Conservation (phyloP, 2,888 invertebrate genomes). For the Liopterus haemorrhoidalis region DNA sequence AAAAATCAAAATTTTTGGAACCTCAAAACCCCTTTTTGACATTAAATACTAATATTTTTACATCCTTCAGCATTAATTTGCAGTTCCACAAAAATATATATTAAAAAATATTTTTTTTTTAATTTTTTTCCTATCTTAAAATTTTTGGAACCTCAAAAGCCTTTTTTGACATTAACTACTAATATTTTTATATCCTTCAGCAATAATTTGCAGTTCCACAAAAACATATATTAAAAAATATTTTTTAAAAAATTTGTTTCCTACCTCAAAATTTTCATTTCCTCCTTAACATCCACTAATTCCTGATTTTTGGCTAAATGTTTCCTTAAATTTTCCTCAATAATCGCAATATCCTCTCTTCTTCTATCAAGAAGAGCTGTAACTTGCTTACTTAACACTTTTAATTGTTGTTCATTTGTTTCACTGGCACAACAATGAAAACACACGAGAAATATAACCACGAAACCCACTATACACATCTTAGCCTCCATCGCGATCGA, state of each 20-base stretch:
- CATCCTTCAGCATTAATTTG: constrained; percentile 12
- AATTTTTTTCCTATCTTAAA: no score
- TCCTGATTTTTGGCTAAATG: constrained; percentile 51
- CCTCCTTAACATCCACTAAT: constrained; percentile 47
- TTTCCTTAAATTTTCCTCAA: constrained; percentile 50
- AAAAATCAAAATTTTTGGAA: no score
- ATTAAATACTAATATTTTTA: background rate
- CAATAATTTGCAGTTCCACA: constrained; percentile 8
- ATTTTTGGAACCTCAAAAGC: no score
- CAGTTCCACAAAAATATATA: no score
- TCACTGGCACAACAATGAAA: no score
- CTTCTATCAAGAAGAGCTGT: constrained; percentile 49
- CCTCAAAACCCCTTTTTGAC: background rate
- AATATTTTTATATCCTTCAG: constrained; percentile 6
- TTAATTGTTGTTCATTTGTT: constrained; percentile 47
- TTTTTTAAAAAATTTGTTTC: constrained; percentile 10
- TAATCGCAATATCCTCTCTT: constrained; percentile 50
- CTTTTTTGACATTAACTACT: background rate
- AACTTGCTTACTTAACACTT: constrained; percentile 51
- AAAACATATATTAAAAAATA: constrained; percentile 1
- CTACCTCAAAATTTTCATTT: constrained; percentile 51
- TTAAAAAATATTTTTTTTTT: no score
- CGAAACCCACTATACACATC: no score
- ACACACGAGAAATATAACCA: no score
- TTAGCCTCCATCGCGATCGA: no score